phyloP scores from a whole-genome alignment of 37 sponge, comb jelly and placozoan species.

The Spongilla lacustris region DNA sequence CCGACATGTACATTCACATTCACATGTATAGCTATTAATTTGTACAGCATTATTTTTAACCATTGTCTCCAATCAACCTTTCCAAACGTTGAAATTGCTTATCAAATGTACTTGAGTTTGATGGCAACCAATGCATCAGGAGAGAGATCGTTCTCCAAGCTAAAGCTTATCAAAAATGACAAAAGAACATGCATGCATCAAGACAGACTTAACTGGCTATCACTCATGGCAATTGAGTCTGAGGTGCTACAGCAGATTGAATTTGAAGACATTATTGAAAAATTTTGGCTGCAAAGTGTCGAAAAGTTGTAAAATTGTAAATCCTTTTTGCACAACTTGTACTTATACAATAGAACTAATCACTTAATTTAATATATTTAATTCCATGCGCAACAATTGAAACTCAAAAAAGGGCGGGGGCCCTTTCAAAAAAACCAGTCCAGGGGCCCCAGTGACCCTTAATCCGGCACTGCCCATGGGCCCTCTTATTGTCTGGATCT shows the following conservation, averaged over 20 bases:
- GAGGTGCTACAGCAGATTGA: constrained; percentile 26
- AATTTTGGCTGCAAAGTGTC: neutral
- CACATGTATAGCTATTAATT: neutral
- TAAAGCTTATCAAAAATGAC: constrained; percentile 34
- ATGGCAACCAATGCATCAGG: constrained; percentile 45
- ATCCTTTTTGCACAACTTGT: too few relatives aligned
- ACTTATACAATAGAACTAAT: too few relatives aligned
- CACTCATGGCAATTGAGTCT: constrained; percentile 31
- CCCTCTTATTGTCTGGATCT: too few relatives aligned
- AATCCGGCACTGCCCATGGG: too few relatives aligned
- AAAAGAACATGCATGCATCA: constrained; percentile 40
- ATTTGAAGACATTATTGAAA: constrained; percentile 8
- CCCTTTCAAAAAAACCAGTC: too few relatives aligned
- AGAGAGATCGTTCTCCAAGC: constrained; percentile 38
- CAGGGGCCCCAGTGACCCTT: too few relatives aligned
- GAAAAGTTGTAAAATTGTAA: too few relatives aligned
- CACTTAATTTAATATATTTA: too few relatives aligned
- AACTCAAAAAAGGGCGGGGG: too few relatives aligned
- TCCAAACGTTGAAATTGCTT: constrained; percentile 31
- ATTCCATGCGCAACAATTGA: too few relatives aligned
- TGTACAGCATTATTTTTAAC: constrained; percentile 18
- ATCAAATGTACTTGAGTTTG: constrained; percentile 22
- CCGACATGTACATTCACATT: neutral
- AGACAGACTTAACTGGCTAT: constrained; percentile 31
- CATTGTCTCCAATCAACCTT: constrained; percentile 24